Conservation (phyloP, 2,113 vertebrate genomes). For the Sinocyclocheilus anophthalmus region DNA sequence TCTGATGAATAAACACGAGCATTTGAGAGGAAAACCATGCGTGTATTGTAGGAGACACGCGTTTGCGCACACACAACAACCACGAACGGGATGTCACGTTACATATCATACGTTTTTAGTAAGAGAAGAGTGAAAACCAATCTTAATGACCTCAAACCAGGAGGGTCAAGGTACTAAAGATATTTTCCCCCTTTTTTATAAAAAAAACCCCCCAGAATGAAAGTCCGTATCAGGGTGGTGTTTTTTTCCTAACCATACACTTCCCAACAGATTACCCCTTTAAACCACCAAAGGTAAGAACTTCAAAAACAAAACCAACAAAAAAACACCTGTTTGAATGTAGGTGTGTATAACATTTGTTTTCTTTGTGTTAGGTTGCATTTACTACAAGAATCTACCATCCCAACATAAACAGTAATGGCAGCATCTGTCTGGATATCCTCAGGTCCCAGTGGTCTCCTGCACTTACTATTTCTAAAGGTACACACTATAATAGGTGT, state of each 20-base stretch:
- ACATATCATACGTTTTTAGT: no score
- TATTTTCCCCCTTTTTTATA: not conserved
- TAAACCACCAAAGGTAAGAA: slow-evolving; percentile 80
- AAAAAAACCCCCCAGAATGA: slow-evolving; percentile 73
- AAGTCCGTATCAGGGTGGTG: slow-evolving; percentile 82
- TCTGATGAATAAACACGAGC: no score
- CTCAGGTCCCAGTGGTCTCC: slow-evolving; percentile 83
- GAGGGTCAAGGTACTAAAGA: not conserved
- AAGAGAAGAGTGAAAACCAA: no score
- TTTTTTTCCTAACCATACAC: slow-evolving; percentile 83
- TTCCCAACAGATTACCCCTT: slow-evolving; percentile 84
- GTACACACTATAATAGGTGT: slow-evolving; percentile 54
- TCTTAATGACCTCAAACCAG: not conserved
- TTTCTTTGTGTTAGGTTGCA: slow-evolving; percentile 67
- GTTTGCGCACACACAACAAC: no score
- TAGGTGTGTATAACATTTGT: not conserved
- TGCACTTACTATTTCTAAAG: slow-evolving; percentile 83
- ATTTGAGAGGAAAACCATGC: no score
- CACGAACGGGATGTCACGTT: no score
- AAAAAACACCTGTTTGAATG: not conserved
- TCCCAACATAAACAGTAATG: slow-evolving; percentile 84
- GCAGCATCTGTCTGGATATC: slow-evolving; percentile 84
- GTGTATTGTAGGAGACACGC: no score
- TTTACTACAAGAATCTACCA: slow-evolving; percentile 83
- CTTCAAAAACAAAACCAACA: not conserved